Evolutionary conservation across 2,797 vertebrate genomes (phyloP), one percentile per base, ranked within the genome.

Genomic region (Heteromormyrus szaboi): DNA sequence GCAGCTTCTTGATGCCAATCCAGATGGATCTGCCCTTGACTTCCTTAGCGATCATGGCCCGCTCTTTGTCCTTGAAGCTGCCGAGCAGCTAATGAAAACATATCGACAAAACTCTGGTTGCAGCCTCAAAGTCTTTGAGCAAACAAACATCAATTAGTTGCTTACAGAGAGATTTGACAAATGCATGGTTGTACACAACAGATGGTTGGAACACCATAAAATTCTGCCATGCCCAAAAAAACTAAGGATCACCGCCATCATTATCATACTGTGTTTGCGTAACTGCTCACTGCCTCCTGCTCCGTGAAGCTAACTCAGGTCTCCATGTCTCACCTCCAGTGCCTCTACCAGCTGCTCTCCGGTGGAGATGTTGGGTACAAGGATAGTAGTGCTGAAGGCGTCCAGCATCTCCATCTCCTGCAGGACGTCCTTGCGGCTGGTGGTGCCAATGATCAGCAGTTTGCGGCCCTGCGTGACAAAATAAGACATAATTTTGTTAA

Each of bases 371-470:
- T 98, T 99, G 92, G 97, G 98, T 88, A 99, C 95, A 0, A 98
- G 97, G 92, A 99, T 95, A 22, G 96, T 97, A 59, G 98, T 99
- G 95, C 97, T 99, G 95, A 99, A 99, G 33, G 97, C 96, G 0
- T 98, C 96, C 14, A 99, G 90, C 98, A 99, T 99, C 89, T 97
- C 98, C 98, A 99, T 99, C 91, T 99, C 98, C 94, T 98, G 96
- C 48, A 99, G 96, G 87, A 99, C 97, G 0, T 98, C 98, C 92
- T 97, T 98, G 88, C 97, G 96, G 88, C 98, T 99, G 0, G 98
- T 98, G 92, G 98, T 99, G 41, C 97, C 98, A 33, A 99, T 97
- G 95, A 99, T 99, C 41, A 99, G 95, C 3, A 99, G 96, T 94
- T 99, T 99, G 19, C 97, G 97, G 19, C 97, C 97, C 98, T 99